Conservation (phyloP, 2,888 invertebrate genomes). For the Trichacis sp. region DNA sequence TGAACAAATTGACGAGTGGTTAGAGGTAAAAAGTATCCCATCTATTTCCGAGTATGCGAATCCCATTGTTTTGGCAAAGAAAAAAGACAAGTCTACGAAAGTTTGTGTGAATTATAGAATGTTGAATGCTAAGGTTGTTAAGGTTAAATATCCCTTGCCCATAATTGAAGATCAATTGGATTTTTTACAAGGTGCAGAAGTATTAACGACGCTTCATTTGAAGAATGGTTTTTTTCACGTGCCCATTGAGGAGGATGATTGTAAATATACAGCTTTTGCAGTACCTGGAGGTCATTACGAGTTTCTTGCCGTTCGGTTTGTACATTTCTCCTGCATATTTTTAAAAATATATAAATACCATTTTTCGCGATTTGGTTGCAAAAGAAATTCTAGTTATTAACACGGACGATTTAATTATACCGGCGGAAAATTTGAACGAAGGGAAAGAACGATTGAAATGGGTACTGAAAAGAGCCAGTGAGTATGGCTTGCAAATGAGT, state of each 20-base stretch:
- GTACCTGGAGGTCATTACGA: constrained; percentile 30
- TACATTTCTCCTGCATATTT: constrained; percentile 24
- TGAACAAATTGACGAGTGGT: constrained; percentile 50
- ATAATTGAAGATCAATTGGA: constrained; percentile 35
- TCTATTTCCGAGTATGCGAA: constrained; percentile 55
- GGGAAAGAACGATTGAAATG: constrained; percentile 17
- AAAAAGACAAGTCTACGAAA: constrained; percentile 46
- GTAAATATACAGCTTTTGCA: constrained; percentile 25
- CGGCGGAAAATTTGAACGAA: background rate
- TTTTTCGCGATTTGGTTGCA: constrained; percentile 20
- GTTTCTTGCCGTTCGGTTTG: constrained; percentile 25
- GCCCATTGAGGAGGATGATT: constrained; percentile 9
- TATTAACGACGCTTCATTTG: constrained; percentile 42
- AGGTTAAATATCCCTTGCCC: constrained; percentile 29
- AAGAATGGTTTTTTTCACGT: constrained; percentile 20
- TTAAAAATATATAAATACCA: constrained; percentile 24
- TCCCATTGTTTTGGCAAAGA: constrained; percentile 46
- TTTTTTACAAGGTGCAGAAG: constrained; percentile 13
- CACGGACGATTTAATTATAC: constrained; percentile 32
- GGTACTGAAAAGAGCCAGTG: constrained; percentile 37
- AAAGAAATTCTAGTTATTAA: constrained; percentile 10
- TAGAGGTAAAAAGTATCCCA: constrained; percentile 50
- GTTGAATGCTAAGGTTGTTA: constrained; percentile 51
- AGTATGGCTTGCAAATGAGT: constrained; percentile 39
- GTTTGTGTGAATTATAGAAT: constrained; percentile 63